phyloP scores from a whole-genome alignment of 2,888 invertebrate genomes.

The Apamea monoglypha region DNA sequence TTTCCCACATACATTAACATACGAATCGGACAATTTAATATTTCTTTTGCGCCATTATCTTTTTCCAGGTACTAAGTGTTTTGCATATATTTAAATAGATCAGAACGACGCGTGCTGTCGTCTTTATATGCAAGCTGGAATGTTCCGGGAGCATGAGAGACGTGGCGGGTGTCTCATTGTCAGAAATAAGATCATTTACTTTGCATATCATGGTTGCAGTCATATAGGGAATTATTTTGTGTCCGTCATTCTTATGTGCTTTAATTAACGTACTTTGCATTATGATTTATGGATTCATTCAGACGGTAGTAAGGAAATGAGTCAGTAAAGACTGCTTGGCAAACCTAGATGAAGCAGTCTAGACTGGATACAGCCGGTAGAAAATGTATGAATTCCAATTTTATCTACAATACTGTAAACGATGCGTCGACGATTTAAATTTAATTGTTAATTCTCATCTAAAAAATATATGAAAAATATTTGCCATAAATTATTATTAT shows the following conservation, averaged over 20 bases:
- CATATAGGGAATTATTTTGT: background rate
- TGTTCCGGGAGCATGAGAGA: constrained; percentile 69
- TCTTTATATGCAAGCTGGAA: constrained; percentile 72
- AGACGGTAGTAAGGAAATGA: background rate
- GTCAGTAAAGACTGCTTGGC: background rate
- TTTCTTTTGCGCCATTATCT: constrained; percentile 82
- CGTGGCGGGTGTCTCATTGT: constrained; percentile 47
- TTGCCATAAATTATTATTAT: background rate
- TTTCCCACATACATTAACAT: constrained; percentile 86
- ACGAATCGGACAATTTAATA: constrained; percentile 84
- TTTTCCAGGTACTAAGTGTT: constrained; percentile 84
- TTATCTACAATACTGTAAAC: background rate
- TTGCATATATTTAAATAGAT: constrained; percentile 85
- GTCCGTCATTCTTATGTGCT: background rate
- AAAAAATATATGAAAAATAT: background rate
- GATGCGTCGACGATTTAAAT: background rate
- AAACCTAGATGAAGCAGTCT: background rate
- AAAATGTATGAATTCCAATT: background rate
- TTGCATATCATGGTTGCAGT: constrained; percentile 34
- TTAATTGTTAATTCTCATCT: background rate
- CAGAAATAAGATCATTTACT: constrained; percentile 55
- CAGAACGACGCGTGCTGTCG: constrained; percentile 82
- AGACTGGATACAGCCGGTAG: background rate
- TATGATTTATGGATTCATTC: background rate
- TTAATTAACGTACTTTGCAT: background rate